phyloP scores from a whole-genome alignment of 2,113 vertebrate genomes.

The Prietella phreatophila region DNA sequence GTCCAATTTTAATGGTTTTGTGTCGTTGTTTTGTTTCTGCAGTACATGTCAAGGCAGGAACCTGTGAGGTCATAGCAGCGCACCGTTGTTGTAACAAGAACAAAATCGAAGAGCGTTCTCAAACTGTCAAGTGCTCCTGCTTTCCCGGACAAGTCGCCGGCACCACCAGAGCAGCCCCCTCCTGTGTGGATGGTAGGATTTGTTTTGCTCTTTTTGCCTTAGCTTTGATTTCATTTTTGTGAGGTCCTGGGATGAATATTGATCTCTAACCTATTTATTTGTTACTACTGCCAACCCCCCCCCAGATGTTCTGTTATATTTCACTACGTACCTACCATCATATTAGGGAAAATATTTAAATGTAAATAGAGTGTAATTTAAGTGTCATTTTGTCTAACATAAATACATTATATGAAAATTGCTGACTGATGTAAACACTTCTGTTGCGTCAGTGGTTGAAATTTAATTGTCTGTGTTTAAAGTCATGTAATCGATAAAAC shows the following conservation, averaged over 20 bases:
- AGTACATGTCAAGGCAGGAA: constrained; percentile 89
- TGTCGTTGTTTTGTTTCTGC: constrained; percentile 59
- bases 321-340: background rate
- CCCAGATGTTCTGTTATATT: background rate
- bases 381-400: background rate
- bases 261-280: background rate
- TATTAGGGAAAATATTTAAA: background rate
- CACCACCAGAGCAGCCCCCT: constrained; percentile 89
- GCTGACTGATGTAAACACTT: background rate
- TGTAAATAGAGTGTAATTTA: constrained; percentile 18
- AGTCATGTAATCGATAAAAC: constrained; percentile 5
- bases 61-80: constrained; percentile 91
- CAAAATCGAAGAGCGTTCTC: constrained; percentile 94
- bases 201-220: constrained; percentile 28
- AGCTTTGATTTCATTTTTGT: constrained; percentile 28
- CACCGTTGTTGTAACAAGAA: constrained; percentile 97
- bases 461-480: constrained; percentile 15
- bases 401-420: background rate
- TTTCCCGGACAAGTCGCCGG: constrained; percentile 95
- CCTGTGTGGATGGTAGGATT: constrained; percentile 92
- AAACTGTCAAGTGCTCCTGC: constrained; percentile 97
- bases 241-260: constrained; percentile 10
- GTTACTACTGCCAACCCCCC: background rate
- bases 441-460: background rate
- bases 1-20: constrained; percentile 42